Percentiles rank a stretch among this genome's conserved stretches.
Conservation (phyloP, 2,888 invertebrate genomes). For the Tetragonula carbonaria region DNA sequence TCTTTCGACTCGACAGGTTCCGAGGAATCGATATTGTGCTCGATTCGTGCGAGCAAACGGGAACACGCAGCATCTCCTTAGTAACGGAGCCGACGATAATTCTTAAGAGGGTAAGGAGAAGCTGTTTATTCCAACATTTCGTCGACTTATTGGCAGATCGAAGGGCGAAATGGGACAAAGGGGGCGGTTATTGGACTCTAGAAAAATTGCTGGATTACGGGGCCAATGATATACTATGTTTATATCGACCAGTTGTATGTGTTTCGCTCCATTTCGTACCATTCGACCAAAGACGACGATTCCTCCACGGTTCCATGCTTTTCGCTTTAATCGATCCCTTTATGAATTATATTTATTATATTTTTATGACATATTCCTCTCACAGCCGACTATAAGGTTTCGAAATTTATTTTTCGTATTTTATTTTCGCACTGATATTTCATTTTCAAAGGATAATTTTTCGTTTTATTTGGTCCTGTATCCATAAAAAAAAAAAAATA, state of each 20-base stretch:
- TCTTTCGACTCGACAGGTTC: neutral
- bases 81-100: constrained; percentile 18
- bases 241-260: constrained; percentile 55
- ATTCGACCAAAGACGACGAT: neutral
- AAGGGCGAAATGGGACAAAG: constrained; percentile 29
- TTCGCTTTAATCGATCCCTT: neutral
- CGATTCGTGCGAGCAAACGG: neutral
- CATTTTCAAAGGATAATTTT: neutral
- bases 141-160: constrained; percentile 57
- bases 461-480: too few relatives aligned
- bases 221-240: constrained; percentile 60
- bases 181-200: constrained; percentile 48
- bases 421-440: neutral
- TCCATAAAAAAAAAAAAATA: too few relatives aligned
- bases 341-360: neutral
- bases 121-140: constrained; percentile 55
- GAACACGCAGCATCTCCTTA: neutral
- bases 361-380: neutral
- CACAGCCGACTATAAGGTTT: neutral
- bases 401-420: neutral
- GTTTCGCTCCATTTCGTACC: constrained; percentile 55
- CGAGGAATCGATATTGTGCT: neutral
- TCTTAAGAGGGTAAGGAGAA: constrained; percentile 22
- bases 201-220: constrained; percentile 71
- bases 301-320: neutral